Evolutionary conservation across 2,113 vertebrate species (phyloP).

Genomic region (Orientallactaga bullata): DNA sequence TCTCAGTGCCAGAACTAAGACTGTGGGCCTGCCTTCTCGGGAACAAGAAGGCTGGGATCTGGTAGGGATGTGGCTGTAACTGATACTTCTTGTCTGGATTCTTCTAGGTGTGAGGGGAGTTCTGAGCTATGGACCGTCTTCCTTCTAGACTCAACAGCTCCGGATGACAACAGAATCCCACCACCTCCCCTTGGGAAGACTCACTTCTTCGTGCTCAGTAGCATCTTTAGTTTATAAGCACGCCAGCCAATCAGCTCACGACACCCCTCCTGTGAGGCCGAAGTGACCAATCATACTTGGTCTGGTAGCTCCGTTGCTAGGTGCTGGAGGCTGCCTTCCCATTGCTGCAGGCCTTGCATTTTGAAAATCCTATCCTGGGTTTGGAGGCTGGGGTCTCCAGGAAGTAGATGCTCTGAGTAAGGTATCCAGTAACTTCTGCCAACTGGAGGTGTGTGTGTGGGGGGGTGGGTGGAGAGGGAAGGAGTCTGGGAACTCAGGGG

Average conservation of each 20-base stretch:
- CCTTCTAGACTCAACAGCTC: background rate
- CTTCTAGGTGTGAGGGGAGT: background rate
- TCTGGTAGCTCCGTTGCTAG: constrained; percentile 41
- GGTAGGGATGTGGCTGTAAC: background rate
- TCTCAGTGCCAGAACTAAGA: background rate
- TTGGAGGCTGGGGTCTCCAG: background rate
- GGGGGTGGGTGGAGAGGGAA: background rate
- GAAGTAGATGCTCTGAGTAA: background rate
- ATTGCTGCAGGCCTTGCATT: background rate
- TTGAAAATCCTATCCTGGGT: too few species aligned
- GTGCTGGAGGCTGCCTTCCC: constrained; percentile 5
- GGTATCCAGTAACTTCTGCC: background rate
- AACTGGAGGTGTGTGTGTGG: background rate
- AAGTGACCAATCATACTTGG: constrained; percentile 56
- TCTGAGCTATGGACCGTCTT: background rate
- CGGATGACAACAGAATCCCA: background rate
- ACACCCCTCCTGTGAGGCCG: background rate
- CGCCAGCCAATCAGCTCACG: constrained; percentile 54
- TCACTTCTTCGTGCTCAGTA: background rate
- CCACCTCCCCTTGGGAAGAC: background rate
- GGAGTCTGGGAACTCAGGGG: background rate
- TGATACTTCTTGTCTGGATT: background rate
- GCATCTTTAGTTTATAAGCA: background rate
- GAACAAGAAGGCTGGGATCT: background rate
- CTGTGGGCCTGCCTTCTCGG: background rate